A percentile compares a stretch with the other conserved stretches of the same genome.
Evolutionary conservation across 1,140 invertebrate species (phyloP).

Genomic region (Metaphire vulgaris): DNA sequence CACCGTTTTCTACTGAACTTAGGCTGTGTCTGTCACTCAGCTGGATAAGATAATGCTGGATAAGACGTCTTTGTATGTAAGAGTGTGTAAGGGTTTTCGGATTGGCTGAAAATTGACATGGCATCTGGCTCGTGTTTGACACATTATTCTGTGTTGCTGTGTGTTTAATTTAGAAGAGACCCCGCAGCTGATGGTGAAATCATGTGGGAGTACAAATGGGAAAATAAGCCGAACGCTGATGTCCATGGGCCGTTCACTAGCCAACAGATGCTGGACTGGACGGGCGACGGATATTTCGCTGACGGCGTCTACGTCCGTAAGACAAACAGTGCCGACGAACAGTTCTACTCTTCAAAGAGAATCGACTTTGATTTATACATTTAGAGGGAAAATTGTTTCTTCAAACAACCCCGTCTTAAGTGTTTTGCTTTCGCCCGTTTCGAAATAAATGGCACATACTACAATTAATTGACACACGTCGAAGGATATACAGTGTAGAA

Average conservation of each 20-base stretch:
- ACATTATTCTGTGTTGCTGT: too few species aligned
- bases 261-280: conserved; percentile 80
- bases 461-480: too few species aligned
- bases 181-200: conserved; percentile 51
- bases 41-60: too few species aligned
- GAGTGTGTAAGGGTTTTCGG: too few species aligned
- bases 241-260: conserved; percentile 77
- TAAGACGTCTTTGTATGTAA: too few species aligned
- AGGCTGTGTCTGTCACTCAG: too few species aligned
- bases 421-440: not conserved
- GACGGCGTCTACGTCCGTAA: conserved; percentile 68
- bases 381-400: not conserved
- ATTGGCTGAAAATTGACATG: too few species aligned
- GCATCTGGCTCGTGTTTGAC: too few species aligned
- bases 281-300: conserved; percentile 76
- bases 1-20: too few species aligned
- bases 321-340: conserved; percentile 66
- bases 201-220: conserved; percentile 87
- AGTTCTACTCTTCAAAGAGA: conserved; percentile 79
- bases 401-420: too few species aligned
- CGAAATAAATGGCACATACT: conserved; percentile 3
- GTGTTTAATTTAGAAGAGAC: too few species aligned
- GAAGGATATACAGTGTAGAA: too few species aligned
- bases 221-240: conserved; percentile 66
- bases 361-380: conserved; percentile 88